Percentiles rank a stretch among this genome's conserved stretches.
phyloP scores from a whole-genome alignment of 2,113 vertebrate species.

The Eulacestoma nigropectus region DNA sequence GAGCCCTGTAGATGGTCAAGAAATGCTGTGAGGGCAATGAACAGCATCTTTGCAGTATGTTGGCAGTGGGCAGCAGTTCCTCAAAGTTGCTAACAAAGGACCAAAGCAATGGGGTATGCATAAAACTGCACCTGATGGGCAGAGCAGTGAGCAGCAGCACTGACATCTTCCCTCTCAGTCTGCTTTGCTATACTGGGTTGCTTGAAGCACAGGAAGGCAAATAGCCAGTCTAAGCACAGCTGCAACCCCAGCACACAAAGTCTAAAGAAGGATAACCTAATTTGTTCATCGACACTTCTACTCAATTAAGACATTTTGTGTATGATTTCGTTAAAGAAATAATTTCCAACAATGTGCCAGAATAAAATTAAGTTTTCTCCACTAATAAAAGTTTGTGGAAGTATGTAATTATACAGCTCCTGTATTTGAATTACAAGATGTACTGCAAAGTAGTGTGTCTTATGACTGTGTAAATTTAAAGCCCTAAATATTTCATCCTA shows the following conservation, averaged over 20 bases:
- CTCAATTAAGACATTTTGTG: too few relatives aligned
- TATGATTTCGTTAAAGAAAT: background rate
- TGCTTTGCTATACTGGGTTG: background rate
- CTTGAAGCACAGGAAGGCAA: background rate
- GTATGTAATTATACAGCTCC: background rate
- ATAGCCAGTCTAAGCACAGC: background rate
- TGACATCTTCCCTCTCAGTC: background rate
- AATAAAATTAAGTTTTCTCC: background rate
- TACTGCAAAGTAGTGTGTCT: background rate
- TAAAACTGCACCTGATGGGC: background rate
- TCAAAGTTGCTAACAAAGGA: background rate
- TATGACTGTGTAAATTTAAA: slow-evolving; percentile 34
- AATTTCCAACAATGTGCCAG: background rate
- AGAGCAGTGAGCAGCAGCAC: background rate
- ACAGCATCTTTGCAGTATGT: background rate
- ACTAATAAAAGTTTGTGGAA: background rate
- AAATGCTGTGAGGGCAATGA: background rate
- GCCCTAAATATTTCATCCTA: slow-evolving; percentile 34
- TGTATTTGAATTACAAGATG: background rate
- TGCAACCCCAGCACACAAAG: background rate
- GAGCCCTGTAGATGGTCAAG: background rate
- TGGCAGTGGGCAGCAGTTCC: background rate
- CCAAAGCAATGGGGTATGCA: background rate
- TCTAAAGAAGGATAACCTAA: background rate
- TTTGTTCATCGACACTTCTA: background rate